A percentile compares a stretch with the other conserved stretches of the same genome.
Conservation (phyloP, 1,140 invertebrate species). For the Paralvinella palmiformis region DNA sequence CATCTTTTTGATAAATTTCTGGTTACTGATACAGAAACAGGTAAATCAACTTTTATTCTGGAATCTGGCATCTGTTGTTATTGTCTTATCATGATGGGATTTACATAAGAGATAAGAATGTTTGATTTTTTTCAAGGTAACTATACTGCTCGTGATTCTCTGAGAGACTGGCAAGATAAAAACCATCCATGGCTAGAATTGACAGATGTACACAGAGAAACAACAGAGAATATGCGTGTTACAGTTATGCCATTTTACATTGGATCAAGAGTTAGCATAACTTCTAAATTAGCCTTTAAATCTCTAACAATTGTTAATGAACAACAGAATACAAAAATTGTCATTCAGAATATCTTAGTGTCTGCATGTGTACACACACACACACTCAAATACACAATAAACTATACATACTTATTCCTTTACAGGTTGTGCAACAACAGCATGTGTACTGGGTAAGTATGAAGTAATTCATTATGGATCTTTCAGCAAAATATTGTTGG, state of each 20-base stretch:
- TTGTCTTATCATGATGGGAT: too few relatives aligned
- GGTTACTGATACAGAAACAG: conserved; percentile 22
- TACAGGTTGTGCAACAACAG: conserved; percentile 38
- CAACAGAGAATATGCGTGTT: conserved; percentile 87
- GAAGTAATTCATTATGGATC: not conserved
- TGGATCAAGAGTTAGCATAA: conserved; percentile 65
- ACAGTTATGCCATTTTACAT: conserved; percentile 98
- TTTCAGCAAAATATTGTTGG: not conserved
- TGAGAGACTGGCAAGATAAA: conserved; percentile 92
- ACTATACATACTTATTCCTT: conserved; percentile 12
- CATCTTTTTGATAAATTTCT: conserved; percentile 96
- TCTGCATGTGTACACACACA: not conserved
- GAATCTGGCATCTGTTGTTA: not conserved
- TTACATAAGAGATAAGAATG: not conserved
- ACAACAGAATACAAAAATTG: not conserved
- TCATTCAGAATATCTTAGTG: not conserved
- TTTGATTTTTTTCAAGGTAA: not conserved
- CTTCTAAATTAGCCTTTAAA: not conserved
- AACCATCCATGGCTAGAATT: conserved; percentile 95
- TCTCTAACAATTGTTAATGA: not conserved
- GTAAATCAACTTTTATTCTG: not conserved
- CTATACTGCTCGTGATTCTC: conserved; percentile 59
- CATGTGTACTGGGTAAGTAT: conserved; percentile 41
- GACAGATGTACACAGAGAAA: conserved; percentile 96
- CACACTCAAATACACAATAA: conserved; percentile 6